These are phyloP conservation scores for Galerucella pusilla DNA, from an alignment of 2,888 invertebrate species.

Conservation along the genomic window DNA sequence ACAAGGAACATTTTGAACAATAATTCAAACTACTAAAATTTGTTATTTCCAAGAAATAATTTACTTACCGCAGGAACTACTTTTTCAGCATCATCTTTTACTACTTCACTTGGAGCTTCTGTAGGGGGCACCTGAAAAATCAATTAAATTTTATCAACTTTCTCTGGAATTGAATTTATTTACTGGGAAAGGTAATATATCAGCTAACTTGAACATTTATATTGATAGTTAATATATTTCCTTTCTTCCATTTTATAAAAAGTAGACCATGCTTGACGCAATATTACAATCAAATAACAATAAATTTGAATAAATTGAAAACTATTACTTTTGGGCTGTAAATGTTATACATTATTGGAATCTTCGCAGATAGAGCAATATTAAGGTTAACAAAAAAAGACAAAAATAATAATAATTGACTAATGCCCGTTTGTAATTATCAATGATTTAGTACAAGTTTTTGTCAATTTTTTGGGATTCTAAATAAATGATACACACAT, in stretches of 20 bases:
- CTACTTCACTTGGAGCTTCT: constrained; percentile 25
- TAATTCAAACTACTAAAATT: neutral
- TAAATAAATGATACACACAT: too few species aligned
- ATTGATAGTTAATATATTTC: neutral
- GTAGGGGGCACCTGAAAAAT: constrained; percentile 30
- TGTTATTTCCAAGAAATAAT: constrained; percentile 4
- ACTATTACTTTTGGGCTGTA: too few species aligned
- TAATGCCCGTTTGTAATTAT: too few species aligned
- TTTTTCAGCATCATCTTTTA: constrained; percentile 27
- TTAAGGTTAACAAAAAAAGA: too few species aligned
- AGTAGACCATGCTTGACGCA: constrained; percentile 1
- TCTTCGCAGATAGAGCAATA: too few species aligned
- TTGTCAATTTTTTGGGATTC: too few species aligned
- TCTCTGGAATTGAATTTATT: neutral
- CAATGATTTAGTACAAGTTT: too few species aligned
- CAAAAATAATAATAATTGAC: too few species aligned
- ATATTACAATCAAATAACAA: neutral
- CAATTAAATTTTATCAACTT: neutral
- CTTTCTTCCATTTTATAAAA: neutral
- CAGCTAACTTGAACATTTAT: neutral
- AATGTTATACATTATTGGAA: too few species aligned
- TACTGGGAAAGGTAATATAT: neutral
- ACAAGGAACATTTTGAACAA: too few species aligned
- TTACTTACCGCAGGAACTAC: constrained; percentile 30
- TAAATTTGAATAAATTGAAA: too few species aligned